Percentiles rank a stretch among this genome's conserved stretches.
Conservation (phyloP, 2,113 vertebrate genomes). For the Hymenochirus boettgeri region DNA sequence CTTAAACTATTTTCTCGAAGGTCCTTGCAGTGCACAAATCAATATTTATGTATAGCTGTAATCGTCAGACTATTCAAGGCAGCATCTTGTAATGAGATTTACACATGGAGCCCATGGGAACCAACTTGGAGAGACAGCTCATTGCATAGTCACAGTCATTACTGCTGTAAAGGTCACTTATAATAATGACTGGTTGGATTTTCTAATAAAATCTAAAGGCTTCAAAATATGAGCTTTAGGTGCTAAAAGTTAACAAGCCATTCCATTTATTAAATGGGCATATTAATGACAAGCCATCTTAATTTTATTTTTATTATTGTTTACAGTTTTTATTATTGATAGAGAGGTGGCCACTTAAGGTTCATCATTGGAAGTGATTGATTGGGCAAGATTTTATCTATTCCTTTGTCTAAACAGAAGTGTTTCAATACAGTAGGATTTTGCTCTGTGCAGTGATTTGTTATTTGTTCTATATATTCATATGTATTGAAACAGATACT, state of each 20-base stretch:
- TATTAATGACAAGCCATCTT: too few species aligned
- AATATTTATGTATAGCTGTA: background rate
- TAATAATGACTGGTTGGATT: background rate
- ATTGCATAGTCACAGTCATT: background rate
- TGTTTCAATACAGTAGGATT: too few species aligned
- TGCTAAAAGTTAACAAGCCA: background rate
- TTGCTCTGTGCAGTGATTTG: too few species aligned
- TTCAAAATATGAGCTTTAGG: background rate
- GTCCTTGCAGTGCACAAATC: background rate
- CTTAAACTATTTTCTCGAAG: slow-evolving; percentile 11
- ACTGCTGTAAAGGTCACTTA: background rate
- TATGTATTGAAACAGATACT: too few species aligned
- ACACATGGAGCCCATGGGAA: background rate
- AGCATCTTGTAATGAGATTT: background rate
- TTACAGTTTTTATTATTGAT: too few species aligned
- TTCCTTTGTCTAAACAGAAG: too few species aligned
- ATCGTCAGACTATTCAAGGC: slow-evolving; percentile 9
- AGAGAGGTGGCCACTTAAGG: too few species aligned
- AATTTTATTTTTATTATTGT: too few species aligned
- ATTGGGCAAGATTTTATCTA: too few species aligned
- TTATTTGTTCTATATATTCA: too few species aligned
- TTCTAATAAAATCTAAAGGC: background rate
- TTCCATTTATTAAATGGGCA: background rate
- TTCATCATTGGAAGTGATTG: too few species aligned
- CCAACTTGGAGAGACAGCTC: background rate